phyloP scores from a whole-genome alignment of 2,888 invertebrate species.

The Falcaria lacertinaria region DNA sequence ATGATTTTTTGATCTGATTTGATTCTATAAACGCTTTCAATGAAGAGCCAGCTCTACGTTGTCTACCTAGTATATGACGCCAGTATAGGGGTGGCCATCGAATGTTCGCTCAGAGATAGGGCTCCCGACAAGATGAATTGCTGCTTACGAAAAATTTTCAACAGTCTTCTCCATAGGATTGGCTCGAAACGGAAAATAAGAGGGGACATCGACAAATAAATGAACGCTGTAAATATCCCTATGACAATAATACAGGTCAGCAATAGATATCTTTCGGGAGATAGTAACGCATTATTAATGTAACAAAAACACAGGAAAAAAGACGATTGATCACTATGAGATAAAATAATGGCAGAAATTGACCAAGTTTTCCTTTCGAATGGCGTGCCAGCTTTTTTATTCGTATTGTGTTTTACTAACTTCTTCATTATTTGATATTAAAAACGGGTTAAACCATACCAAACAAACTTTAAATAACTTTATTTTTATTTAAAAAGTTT shows the following conservation, averaged over 20 bases:
- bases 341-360: constrained; percentile 56
- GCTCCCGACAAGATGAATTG: constrained; percentile 76
- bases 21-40: no score
- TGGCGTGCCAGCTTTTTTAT: background rate
- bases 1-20: no score
- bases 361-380: constrained; percentile 37
- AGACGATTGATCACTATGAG: constrained; percentile 54
- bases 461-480: background rate
- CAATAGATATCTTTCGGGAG: constrained; percentile 72
- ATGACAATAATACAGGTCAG: constrained; percentile 80
- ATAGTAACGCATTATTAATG: constrained; percentile 75
- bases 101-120: constrained; percentile 78
- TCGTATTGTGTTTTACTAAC: background rate
- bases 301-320: constrained; percentile 73
- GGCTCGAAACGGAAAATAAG: constrained; percentile 79
- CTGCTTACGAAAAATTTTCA: constrained; percentile 80
- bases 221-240: constrained; percentile 76
- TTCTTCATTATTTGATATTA: background rate
- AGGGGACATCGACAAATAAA: constrained; percentile 76
- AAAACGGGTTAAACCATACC: background rate
- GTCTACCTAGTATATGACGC: constrained; percentile 35
- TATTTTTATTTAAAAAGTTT: no score
- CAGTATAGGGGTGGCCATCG: constrained; percentile 70
- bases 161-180: constrained; percentile 76
- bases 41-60: constrained; percentile 4